A percentile compares a stretch with the other conserved stretches of the same genome.
Conservation (phyloP, 2,113 vertebrate species). For the Ia io region DNA sequence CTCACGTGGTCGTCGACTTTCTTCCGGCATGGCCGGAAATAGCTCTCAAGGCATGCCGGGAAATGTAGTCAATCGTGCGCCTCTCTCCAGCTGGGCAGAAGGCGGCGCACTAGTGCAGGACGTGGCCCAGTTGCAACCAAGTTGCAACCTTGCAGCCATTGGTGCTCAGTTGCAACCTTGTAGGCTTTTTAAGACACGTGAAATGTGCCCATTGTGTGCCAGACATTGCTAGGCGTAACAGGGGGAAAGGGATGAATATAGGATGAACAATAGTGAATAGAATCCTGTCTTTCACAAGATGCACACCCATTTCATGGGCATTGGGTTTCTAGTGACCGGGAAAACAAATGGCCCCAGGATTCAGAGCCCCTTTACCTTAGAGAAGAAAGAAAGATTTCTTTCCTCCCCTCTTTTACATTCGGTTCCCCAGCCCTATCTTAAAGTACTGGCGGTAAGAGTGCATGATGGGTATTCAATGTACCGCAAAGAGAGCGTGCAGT, state of each 20-base stretch:
- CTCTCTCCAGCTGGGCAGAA: neutral
- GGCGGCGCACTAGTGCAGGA: conserved; percentile 28
- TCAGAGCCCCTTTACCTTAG: neutral
- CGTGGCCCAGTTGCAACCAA: neutral
- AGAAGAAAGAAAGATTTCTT: conserved; percentile 26
- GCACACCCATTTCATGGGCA: neutral
- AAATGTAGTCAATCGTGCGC: conserved; percentile 27
- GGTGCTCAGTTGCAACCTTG: neutral
- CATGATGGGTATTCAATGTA: conserved; percentile 59
- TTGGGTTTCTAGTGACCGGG: neutral
- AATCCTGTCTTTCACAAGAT: neutral
- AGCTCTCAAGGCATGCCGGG: neutral
- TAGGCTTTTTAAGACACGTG: neutral
- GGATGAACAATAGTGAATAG: neutral
- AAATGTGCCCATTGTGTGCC: conserved; percentile 38
- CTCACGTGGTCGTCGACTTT: neutral
- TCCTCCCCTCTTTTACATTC: conserved; percentile 20
- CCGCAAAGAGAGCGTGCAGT: neutral
- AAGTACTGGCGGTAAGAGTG: conserved; percentile 71
- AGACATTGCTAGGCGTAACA: neutral
- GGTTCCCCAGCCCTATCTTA: conserved; percentile 30
- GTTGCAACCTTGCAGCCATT: neutral
- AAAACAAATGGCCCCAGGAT: neutral
- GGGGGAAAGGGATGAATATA: neutral
- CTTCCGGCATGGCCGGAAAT: neutral